Conservation (phyloP, 2,888 invertebrate genomes). For the Chromoteleia sp. region DNA sequence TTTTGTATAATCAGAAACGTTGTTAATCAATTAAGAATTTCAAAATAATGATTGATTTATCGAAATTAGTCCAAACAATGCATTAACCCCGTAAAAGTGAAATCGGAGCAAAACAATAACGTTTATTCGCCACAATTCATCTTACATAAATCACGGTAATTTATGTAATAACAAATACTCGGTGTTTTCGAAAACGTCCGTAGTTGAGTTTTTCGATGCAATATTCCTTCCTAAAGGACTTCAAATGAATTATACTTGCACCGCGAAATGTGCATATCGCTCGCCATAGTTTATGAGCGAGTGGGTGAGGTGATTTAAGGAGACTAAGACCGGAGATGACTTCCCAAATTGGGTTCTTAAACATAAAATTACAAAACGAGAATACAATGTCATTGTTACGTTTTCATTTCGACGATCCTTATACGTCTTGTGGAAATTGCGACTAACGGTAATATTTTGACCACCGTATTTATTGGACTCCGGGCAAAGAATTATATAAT, state of each 20-base stretch:
- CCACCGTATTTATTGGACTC: slow-evolving; percentile 6
- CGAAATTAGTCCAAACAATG: neutral
- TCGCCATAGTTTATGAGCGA: slow-evolving; percentile 57
- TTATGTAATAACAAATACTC: slow-evolving; percentile 55
- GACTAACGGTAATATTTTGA: slow-evolving; percentile 26
- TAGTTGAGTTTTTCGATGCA: slow-evolving; percentile 40
- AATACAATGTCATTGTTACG: slow-evolving; percentile 63
- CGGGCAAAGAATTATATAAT: slow-evolving; percentile 19
- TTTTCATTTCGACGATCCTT: slow-evolving; percentile 55
- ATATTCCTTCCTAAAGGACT: slow-evolving; percentile 25
- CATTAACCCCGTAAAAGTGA: slow-evolving; percentile 14
- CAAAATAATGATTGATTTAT: too few species aligned
- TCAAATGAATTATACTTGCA: slow-evolving; percentile 57
- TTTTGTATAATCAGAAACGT: too few species aligned
- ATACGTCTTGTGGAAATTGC: slow-evolving; percentile 27
- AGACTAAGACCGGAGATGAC: slow-evolving; percentile 61
- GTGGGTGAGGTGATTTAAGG: slow-evolving; percentile 64
- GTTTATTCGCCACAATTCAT: slow-evolving; percentile 32
- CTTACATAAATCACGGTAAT: slow-evolving; percentile 45
- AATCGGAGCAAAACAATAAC: slow-evolving; percentile 12
- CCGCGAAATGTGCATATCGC: slow-evolving; percentile 47
- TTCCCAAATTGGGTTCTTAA: slow-evolving; percentile 61
- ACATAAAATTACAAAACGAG: slow-evolving; percentile 63
- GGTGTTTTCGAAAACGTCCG: slow-evolving; percentile 37
- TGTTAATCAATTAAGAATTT: too few species aligned